Evolutionary conservation across 2,797 vertebrate genomes (phyloP).

Genomic region (Danio albolineatus): DNA sequence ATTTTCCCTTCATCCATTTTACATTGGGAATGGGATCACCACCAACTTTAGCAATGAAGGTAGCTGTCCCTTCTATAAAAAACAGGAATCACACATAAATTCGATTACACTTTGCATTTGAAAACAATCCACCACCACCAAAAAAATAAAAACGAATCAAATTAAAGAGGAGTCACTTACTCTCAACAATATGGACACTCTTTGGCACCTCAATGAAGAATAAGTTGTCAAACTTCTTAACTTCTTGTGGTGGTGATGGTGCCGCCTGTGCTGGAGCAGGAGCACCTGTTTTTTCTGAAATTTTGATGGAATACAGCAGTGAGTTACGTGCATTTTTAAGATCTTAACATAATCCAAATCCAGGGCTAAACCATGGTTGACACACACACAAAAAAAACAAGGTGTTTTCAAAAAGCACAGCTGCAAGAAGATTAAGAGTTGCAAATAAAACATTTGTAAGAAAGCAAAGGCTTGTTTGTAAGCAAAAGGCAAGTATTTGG

Average conservation of each 20-base stretch:
- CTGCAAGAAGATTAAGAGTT: background rate
- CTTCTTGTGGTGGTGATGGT: slow-evolving; percentile 77
- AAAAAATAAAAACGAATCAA: background rate
- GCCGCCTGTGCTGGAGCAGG: slow-evolving; percentile 78
- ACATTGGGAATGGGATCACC: slow-evolving; percentile 97
- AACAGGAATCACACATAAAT: background rate
- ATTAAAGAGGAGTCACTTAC: slow-evolving; percentile 77
- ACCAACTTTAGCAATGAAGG: slow-evolving; percentile 95
- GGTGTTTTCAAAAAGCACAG: slow-evolving; percentile 10
- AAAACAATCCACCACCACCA: background rate
- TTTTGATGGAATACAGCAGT: slow-evolving; percentile 43
- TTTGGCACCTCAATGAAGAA: slow-evolving; percentile 95
- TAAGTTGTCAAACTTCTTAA: slow-evolving; percentile 80
- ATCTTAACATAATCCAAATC: background rate
- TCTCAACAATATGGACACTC: slow-evolving; percentile 84
- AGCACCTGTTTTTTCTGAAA: slow-evolving; percentile 84
- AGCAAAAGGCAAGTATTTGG: slow-evolving; percentile 7
- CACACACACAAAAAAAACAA: background rate
- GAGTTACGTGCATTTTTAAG: background rate
- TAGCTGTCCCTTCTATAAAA: slow-evolving; percentile 83
- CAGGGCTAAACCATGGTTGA: slow-evolving; percentile 12
- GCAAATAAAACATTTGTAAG: slow-evolving; percentile 8
- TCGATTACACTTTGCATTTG: slow-evolving; percentile 6
- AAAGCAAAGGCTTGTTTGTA: background rate
- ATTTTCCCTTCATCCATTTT: slow-evolving; percentile 99